A percentile compares a stretch with the other conserved stretches of the same genome.
Conservation (phyloP, 2,797 vertebrate species). For the Rhabdophis nuchalis region DNA sequence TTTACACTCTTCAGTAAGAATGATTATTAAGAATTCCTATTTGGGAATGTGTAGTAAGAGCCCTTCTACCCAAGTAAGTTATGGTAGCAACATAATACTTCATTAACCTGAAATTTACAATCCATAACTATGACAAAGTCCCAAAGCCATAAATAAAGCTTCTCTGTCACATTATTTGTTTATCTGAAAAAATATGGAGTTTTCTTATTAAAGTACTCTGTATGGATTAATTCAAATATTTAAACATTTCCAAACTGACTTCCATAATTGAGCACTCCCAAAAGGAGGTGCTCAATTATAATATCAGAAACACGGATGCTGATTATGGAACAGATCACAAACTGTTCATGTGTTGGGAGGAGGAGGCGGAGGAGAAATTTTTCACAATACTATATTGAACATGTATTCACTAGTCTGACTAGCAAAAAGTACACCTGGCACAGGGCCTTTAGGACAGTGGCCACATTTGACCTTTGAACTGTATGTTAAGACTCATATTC, state of each 20-base stretch:
- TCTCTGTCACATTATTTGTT: not conserved
- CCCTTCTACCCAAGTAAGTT: not conserved
- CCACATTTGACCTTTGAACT: not conserved
- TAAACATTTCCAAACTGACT: not conserved
- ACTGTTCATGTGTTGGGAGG: not conserved
- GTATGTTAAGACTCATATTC: not conserved
- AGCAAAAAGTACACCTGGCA: not conserved
- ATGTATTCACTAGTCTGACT: not conserved
- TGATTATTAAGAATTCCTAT: not conserved
- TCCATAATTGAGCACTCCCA: too few relatives aligned
- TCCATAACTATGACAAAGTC: not conserved
- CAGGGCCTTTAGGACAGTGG: not conserved
- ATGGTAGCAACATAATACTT: not conserved
- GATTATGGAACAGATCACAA: not conserved
- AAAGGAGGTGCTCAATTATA: not conserved
- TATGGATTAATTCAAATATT: not conserved
- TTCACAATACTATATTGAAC: not conserved
- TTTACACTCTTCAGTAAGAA: not conserved
- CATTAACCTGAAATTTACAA: not conserved
- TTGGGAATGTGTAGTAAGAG: not conserved
- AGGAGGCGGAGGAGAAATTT: not conserved
- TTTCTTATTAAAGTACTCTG: not conserved
- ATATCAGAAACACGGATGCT: not conserved
- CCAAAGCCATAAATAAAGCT: not conserved
- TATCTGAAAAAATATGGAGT: not conserved